Evolutionary conservation across 92 coral and sea anemone genomes (phyloP), one percentile per base, ranked within the genome.

Genomic region (Zoanthus gigantus): DNA sequence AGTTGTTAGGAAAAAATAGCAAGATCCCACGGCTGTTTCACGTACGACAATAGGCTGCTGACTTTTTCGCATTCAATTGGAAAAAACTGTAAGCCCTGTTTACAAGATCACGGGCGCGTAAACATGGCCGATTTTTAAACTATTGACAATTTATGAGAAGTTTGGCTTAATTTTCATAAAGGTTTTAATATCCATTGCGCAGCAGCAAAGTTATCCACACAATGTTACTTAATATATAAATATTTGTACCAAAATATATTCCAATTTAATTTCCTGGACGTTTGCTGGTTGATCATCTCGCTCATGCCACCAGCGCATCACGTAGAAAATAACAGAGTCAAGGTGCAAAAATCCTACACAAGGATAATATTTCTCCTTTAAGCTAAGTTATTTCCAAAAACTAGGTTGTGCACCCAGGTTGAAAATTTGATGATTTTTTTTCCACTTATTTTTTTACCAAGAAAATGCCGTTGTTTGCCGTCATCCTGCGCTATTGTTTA

Each of bases 1-100:
- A 13, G 60, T 53, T 58, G 72, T 87, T 37, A 44, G 48, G 63
- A 75, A 75, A 58, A 86, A 76, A 12, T 28, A 61, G 58, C 82
- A 44, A 75, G 75, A 63, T 28, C 75, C 83, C 48, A 23, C 23
- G 23, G 23, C 75, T 71, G 46, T 71, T 71, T 23, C 47, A 34
- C 16, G 15, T 0, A 16, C 42, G 44, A 71, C 75, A 71, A 9
- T 71, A 71, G 75, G 75, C 23, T 30, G 44, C 75, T 28, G 75
- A 5, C 75, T 71, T 34, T 34, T 23, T 71, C 75, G 11, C 75
- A 11, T 71, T 34, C 75, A 23, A 71, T 71, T 30, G 45, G 75
- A 10, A 28, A 32, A 42, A 31, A 72, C 76, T 29, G 50, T 54
- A 37, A 46, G 32, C 44, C 52, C 47, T 73, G 76, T 34, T 63